A percentile compares a stretch with the other conserved stretches of the same genome.
Evolutionary conservation across 37 sponge, comb jelly and placozoan species (phyloP).

Genomic region (Tethya wilhelma): DNA sequence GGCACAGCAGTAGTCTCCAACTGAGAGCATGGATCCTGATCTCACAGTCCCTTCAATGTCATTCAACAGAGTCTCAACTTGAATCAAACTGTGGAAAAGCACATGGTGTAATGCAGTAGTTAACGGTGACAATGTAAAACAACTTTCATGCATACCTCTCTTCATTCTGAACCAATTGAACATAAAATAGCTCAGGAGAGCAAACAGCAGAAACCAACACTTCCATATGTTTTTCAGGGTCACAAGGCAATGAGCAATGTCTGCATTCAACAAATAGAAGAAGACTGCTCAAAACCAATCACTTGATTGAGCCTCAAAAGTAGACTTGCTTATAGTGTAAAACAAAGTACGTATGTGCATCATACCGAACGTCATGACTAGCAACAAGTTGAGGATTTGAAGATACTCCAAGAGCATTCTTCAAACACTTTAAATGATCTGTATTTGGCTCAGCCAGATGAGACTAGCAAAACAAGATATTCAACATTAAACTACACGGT

Average conservation of each 20-base stretch:
- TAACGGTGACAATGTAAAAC: background rate
- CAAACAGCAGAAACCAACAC: constrained; percentile 53
- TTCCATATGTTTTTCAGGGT: background rate
- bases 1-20: too few species aligned
- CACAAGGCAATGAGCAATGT: background rate
- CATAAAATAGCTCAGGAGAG: constrained; percentile 55
- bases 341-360: too few species aligned
- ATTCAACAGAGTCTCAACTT: too few species aligned
- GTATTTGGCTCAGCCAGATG: constrained; percentile 28
- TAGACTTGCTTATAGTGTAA: background rate
- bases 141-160: constrained; percentile 12
- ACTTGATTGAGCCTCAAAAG: background rate
- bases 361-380: too few species aligned
- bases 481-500: too few species aligned
- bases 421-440: constrained; percentile 28
- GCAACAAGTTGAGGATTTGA: too few species aligned
- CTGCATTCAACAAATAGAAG: constrained; percentile 9
- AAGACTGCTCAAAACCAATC: background rate
- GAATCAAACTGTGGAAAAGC: too few species aligned
- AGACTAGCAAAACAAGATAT: background rate
- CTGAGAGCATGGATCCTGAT: too few species aligned
- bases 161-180: constrained; percentile 41
- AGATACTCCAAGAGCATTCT: background rate
- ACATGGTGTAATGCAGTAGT: background rate
- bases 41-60: too few species aligned